Base-by-base conservation (phyloP, 2,113 vertebrate species). In the Xyliphius kryptos region DNA sequence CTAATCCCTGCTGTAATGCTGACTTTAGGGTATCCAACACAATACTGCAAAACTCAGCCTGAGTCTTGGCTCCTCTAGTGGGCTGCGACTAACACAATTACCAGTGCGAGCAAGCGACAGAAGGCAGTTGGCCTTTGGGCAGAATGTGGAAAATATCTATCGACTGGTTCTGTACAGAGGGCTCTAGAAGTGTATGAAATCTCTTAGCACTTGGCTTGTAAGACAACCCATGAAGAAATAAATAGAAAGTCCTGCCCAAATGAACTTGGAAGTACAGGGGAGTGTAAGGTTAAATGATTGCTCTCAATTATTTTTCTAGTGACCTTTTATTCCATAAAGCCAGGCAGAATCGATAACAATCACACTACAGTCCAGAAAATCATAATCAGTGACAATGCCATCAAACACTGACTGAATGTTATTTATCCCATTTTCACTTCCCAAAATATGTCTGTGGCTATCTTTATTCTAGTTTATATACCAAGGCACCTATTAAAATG, bases 51-150 rank as follows among this genome's bases (percentile, higher is more conserved):
- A 72, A 66, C 44, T 54, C 66, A 56, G n/a, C 56, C 44, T 26
- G 52, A 56, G 22, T 56, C 20, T 26, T 17, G 37, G 66, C 58
- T 17, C 48, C 61, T 46, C 50, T 17, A 43, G 47, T 15, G 13
- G 56, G 58, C 67, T 67, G 60, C 60, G 37, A 66, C 64, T 70
- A 76, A 71, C 54, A 61, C 63, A 72, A 67, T 72, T 69, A 69
- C 63, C 69, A 60, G 50, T 20, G 5, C 48, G 56, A 37, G 52
- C 4, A 10, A 56, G 66, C 37, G 36, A 56, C 46, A 56, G 58
- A 49, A 55, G 50, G 56, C 54, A 66, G 61, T 51, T 40, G 37
- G 58, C 61, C 66, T 55, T 43, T 14, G 59, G 62, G 52, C 48
- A 58, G 40, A 72, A 61, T 68, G 46, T 61, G 57, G 36, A 65